A percentile compares a stretch with the other conserved stretches of the same genome.
Evolutionary conservation across 2,888 invertebrate species (phyloP).

Genomic region (Rotaria macrura): DNA sequence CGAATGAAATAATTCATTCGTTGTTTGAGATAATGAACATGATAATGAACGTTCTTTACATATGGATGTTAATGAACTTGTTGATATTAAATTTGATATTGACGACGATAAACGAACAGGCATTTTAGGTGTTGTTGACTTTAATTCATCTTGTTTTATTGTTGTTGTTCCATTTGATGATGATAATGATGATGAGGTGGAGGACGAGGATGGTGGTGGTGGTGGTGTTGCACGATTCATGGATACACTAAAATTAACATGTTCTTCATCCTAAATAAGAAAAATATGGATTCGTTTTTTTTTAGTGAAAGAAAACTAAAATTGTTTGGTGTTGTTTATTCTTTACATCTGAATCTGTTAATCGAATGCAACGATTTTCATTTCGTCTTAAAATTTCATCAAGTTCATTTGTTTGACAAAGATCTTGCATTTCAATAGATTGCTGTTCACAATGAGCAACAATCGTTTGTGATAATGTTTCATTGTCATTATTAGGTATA

Average conservation of each 20-base stretch:
- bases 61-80: slow-evolving; percentile 1
- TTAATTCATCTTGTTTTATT: background rate
- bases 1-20: slow-evolving; percentile 1
- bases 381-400: slow-evolving; percentile 15
- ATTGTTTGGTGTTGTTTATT: no score
- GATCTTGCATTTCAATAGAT: background rate
- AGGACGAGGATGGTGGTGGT: no score
- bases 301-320: no score
- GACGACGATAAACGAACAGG: background rate
- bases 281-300: background rate
- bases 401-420: background rate
- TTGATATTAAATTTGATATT: background rate
- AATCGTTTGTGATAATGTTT: background rate
- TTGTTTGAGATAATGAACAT: background rate
- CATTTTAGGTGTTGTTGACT: background rate
- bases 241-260: background rate
- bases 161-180: no score
- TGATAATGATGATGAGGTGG: no score
- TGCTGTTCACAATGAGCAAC: background rate
- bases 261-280: background rate
- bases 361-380: slow-evolving; percentile 14
- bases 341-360: background rate
- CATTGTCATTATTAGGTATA: background rate
- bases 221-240: background rate
- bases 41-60: slow-evolving; percentile 15